Evolutionary conservation across 1,140 invertebrate genomes (phyloP).

Genomic region (Drosophila albomicans): DNA sequence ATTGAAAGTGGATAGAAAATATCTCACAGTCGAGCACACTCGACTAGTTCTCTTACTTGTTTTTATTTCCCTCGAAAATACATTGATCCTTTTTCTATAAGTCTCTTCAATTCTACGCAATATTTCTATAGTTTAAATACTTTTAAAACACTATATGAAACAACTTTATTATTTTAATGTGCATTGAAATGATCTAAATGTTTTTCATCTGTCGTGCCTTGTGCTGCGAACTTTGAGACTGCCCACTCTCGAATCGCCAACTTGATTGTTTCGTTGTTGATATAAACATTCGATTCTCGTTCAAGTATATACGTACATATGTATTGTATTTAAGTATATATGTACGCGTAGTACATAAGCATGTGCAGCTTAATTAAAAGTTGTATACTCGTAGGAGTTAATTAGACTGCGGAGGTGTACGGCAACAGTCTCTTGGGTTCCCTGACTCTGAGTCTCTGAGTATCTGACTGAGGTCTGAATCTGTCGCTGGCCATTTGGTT

Average conservation of each 20-base stretch:
- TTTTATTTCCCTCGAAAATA: too few species aligned
- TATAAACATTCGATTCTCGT: conserved; percentile 69
- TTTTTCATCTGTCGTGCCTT: too few species aligned
- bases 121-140: too few species aligned
- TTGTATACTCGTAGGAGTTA: conserved; percentile 74
- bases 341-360: conserved; percentile 22
- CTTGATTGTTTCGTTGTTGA: conserved; percentile 68
- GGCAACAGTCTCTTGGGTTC: conserved; percentile 34
- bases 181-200: too few species aligned
- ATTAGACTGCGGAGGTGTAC: conserved; percentile 82
- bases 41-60: too few species aligned
- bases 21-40: too few species aligned
- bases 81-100: too few species aligned
- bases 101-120: too few species aligned
- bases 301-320: conserved; percentile 3
- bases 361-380: conserved; percentile 73
- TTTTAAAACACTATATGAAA: too few species aligned
- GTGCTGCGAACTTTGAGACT: conserved; percentile 18
- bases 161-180: too few species aligned
- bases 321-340: conserved; percentile 19
- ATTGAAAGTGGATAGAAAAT: too few species aligned
- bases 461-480: conserved; percentile 18
- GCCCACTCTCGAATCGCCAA: conserved; percentile 49
- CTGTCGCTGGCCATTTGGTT: conserved; percentile 50
- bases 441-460: conserved; percentile 13